phyloP scores from a whole-genome alignment of 2,888 invertebrate species.

The Trichopoda pennipes region DNA sequence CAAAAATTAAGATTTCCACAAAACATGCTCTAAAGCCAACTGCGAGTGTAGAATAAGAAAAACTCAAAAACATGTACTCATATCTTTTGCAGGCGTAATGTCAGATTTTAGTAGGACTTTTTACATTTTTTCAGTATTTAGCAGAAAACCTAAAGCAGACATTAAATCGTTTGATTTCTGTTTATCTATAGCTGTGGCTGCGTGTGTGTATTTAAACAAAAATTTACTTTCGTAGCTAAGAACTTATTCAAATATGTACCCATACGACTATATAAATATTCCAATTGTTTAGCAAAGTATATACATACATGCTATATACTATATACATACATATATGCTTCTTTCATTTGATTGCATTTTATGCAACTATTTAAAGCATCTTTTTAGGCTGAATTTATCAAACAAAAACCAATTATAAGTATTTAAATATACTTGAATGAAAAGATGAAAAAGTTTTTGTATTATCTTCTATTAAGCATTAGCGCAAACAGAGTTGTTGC shows the following conservation, averaged over 20 bases:
- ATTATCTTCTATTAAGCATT: conserved; percentile 48
- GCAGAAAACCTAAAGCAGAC: not conserved
- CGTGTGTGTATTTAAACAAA: not conserved
- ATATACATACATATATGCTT: conserved; percentile 19
- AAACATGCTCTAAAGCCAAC: conserved; percentile 21
- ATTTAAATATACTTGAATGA: conserved; percentile 21
- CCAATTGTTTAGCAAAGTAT: conserved; percentile 16
- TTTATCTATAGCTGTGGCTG: no score
- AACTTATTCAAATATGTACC: not conserved
- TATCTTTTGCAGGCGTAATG: conserved; percentile 55
- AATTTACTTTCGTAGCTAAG: conserved; percentile 17
- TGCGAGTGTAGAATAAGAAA: conserved; percentile 11
- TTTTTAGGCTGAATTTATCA: conserved; percentile 49
- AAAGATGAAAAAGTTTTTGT: conserved; percentile 1
- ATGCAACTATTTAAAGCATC: conserved; percentile 56
- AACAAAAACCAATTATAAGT: conserved; percentile 29
- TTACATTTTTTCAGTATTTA: conserved; percentile 6
- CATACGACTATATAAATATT: not conserved
- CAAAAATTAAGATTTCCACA: conserved; percentile 59
- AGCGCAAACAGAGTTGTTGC: conserved; percentile 43
- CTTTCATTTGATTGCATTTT: conserved; percentile 54
- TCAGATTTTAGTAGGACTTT: conserved; percentile 15
- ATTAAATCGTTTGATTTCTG: not conserved
- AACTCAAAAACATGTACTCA: conserved; percentile 37
- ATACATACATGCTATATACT: conserved; percentile 8